These are phyloP conservation scores for Galagoides demidoff DNA, from an alignment of 2,797 vertebrate species.

Conservation along the genomic window DNA sequence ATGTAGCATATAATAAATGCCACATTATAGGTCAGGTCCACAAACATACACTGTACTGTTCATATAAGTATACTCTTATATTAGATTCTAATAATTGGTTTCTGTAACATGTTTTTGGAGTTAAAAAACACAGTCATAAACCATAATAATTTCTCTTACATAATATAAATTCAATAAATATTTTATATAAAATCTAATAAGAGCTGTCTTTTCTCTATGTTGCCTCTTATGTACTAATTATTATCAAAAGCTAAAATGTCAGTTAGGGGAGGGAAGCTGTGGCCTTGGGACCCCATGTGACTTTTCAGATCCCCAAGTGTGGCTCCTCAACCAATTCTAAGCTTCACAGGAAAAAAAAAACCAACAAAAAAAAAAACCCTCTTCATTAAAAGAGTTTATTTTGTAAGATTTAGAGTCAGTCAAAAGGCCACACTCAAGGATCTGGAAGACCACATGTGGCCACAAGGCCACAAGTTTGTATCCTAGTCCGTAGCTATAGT, in stretches of 20 bases:
- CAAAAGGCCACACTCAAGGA: not conserved
- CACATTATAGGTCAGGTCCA: not conserved
- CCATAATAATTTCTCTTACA: not conserved
- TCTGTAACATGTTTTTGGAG: slow-evolving; percentile 23
- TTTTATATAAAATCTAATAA: slow-evolving; percentile 11
- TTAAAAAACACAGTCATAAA: not conserved
- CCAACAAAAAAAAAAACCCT: too few species aligned
- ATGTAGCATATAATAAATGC: not conserved
- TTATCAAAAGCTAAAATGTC: not conserved
- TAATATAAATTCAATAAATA: slow-evolving; percentile 28
- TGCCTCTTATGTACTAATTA: not conserved
- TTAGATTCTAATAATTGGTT: not conserved
- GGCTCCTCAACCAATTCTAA: too few species aligned
- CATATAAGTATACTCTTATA: not conserved
- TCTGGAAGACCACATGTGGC: not conserved
- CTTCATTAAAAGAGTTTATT: not conserved
- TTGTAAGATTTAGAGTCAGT: not conserved
- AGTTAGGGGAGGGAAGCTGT: not conserved
- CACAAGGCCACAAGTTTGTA: not conserved
- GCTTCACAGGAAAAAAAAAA: too few species aligned
- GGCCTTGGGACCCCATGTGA: not conserved
- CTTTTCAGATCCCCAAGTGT: not conserved
- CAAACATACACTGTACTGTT: not conserved
- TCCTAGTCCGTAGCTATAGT: not conserved
- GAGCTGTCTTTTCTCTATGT: not conserved